Conservation (phyloP, 2,888 invertebrate genomes). For the Phyto melanocephala region DNA sequence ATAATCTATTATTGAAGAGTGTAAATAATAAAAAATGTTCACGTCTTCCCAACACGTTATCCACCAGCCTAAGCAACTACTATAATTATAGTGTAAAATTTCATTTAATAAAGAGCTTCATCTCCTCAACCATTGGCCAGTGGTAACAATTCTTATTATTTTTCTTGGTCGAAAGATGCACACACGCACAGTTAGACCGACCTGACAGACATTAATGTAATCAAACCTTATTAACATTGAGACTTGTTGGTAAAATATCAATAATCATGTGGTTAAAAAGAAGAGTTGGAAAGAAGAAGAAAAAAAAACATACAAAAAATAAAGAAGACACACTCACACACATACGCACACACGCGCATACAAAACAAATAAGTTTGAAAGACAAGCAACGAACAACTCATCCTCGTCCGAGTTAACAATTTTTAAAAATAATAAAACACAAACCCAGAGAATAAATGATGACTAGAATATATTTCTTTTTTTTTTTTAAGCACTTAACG, state of each 20-base stretch:
- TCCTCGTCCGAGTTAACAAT: constrained; percentile 39
- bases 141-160: constrained; percentile 27
- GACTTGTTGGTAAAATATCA: constrained; percentile 51
- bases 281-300: background rate
- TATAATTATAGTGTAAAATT: constrained; percentile 8
- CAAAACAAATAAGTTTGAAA: constrained; percentile 47
- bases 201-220: constrained; percentile 33
- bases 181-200: background rate
- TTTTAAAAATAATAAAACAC: constrained; percentile 39
- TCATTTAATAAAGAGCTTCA: background rate
- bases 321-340: background rate
- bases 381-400: background rate
- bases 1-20: too few species aligned
- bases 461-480: constrained; percentile 45
- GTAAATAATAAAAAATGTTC: too few species aligned
- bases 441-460: constrained; percentile 52
- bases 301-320: background rate
- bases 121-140: background rate
- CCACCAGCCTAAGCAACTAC: background rate
- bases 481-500: constrained; percentile 41
- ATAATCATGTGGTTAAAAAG: constrained; percentile 38
- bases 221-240: constrained; percentile 48
- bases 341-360: too few species aligned
- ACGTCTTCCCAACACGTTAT: background rate
- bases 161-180: background rate